phyloP scores from a whole-genome alignment of 2,113 vertebrate species.

The Entomyzon cyanotis region DNA sequence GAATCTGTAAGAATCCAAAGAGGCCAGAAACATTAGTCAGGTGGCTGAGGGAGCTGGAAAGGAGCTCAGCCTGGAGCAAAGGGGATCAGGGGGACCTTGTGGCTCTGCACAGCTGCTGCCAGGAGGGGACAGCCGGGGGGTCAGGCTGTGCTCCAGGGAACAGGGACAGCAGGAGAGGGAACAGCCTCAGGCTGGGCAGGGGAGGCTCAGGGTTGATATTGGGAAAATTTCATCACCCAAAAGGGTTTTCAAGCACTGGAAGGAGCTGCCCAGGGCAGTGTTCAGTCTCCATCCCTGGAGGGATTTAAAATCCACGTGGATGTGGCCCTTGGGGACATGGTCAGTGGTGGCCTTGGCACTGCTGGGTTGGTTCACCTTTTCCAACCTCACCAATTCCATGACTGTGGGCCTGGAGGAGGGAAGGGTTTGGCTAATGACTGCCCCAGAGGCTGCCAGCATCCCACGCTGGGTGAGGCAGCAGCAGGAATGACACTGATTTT shows the following conservation, averaged over 20 bases:
- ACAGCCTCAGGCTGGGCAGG: background rate
- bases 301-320: background rate
- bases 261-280: background rate
- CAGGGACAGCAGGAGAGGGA: background rate
- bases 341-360: background rate
- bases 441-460: background rate
- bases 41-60: background rate
- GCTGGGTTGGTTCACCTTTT: background rate
- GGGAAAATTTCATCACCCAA: rapidly evolving
- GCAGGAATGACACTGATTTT: background rate
- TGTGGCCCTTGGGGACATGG: background rate
- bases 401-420: background rate
- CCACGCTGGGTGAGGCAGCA: background rate
- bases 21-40: background rate
- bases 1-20: background rate
- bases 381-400: background rate
- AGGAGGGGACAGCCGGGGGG: background rate
- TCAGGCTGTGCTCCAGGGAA: background rate
- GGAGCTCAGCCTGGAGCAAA: background rate
- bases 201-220: rapidly evolving
- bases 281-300: background rate
- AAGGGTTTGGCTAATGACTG: background rate
- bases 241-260: background rate
- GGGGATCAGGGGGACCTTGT: background rate
- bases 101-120: background rate